Evolutionary conservation across 2,113 vertebrate species (phyloP).

Genomic region (Himantopus leucocephalus): DNA sequence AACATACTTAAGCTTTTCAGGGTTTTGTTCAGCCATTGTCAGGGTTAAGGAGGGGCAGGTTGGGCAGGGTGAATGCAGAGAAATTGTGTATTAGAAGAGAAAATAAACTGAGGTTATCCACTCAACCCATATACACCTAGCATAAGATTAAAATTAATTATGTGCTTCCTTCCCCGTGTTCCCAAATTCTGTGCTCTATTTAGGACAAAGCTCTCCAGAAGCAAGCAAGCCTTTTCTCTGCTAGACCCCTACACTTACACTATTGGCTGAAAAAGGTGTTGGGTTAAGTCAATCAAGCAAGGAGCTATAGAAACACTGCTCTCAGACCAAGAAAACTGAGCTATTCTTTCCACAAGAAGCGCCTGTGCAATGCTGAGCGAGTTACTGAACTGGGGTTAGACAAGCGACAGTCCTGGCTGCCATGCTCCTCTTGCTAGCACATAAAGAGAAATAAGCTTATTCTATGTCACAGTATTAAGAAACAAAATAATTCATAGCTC

Average conservation of each 20-base stretch:
- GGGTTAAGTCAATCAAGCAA: background rate
- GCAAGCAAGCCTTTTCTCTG: background rate
- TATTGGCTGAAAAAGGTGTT: background rate
- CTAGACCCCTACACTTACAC: background rate
- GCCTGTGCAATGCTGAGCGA: background rate
- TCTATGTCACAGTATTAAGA: background rate
- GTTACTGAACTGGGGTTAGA: background rate
- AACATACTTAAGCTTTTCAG: background rate
- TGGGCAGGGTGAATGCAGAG: background rate
- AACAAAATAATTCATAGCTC: background rate
- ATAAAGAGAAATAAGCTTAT: background rate
- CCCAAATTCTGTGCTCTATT: background rate
- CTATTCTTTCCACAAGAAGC: background rate
- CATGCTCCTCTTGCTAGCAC: background rate
- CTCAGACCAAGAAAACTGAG: background rate
- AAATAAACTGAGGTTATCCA: background rate
- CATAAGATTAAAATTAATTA: background rate
- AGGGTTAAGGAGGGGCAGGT: accelerated
- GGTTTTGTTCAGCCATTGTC: background rate
- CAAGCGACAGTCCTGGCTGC: background rate
- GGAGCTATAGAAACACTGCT: background rate
- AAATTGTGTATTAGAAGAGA: background rate
- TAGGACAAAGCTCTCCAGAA: background rate
- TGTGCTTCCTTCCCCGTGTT: background rate
- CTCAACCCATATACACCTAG: background rate